These are phyloP conservation scores for Leucania comma DNA, from an alignment of 2,888 invertebrate genomes.

Conservation along the genomic window DNA sequence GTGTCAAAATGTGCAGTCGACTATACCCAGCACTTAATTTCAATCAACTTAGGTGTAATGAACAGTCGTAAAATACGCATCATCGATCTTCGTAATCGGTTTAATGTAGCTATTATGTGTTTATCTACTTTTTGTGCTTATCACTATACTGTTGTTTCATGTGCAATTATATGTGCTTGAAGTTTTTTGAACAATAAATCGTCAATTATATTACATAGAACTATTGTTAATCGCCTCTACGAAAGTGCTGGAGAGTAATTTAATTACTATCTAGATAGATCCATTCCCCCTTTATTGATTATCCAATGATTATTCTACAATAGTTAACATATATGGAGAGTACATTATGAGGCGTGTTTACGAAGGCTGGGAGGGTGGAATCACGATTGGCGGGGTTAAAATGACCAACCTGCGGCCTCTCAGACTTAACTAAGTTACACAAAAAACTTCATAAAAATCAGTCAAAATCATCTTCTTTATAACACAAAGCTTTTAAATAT, in stretches of 20 bases:
- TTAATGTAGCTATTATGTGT: constrained; percentile 50
- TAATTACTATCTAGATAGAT: constrained; percentile 1
- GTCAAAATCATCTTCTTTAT: too few species aligned
- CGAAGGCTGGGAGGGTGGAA: too few species aligned
- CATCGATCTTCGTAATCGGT: constrained; percentile 58
- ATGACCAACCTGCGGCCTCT: too few species aligned
- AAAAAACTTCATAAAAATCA: too few species aligned
- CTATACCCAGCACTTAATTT: constrained; percentile 31
- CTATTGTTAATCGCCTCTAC: not conserved
- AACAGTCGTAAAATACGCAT: constrained; percentile 64
- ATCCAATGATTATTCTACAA: not conserved
- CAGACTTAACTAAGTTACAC: too few species aligned
- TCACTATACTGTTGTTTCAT: not conserved
- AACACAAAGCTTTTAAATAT: too few species aligned
- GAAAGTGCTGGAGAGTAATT: constrained; percentile 5
- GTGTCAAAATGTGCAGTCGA: not conserved
- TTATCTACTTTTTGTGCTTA: constrained; percentile 41
- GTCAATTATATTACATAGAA: constrained; percentile 15
- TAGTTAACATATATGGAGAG: too few species aligned
- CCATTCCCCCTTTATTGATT: not conserved
- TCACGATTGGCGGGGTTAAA: too few species aligned
- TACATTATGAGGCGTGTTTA: too few species aligned
- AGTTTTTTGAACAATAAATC: constrained; percentile 32
- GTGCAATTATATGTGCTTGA: constrained; percentile 20
- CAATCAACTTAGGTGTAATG: constrained; percentile 59